Conservation (phyloP, 2,888 invertebrate species). For the Sinodicranocentrus sp. region DNA sequence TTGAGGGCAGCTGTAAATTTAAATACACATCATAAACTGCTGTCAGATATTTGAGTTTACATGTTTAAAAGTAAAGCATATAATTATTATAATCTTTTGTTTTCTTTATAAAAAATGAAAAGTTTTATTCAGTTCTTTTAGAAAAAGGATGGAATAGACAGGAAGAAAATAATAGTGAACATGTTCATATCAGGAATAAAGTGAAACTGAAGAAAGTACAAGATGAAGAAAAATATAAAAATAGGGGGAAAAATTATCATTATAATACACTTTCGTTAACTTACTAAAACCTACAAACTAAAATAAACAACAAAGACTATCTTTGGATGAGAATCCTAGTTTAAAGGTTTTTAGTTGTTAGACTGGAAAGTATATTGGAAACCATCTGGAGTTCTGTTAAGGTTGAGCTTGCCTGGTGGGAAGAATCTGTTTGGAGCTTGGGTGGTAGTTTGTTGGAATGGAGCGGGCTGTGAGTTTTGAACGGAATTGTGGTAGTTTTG, state of each 20-base stretch:
- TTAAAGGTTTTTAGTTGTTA: slow-evolving; percentile 58
- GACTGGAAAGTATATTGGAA: slow-evolving; percentile 88
- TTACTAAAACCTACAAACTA: slow-evolving; percentile 53
- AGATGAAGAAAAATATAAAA: slow-evolving; percentile 32
- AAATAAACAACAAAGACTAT: slow-evolving; percentile 55
- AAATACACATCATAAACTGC: too few species aligned
- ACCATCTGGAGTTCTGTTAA: slow-evolving; percentile 92
- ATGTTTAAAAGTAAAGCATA: too few species aligned
- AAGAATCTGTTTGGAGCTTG: slow-evolving; percentile 87
- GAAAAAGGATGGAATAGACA: neutral
- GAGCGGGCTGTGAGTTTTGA: slow-evolving; percentile 65
- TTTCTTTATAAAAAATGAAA: slow-evolving; percentile 33
- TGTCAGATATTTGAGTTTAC: too few species aligned
- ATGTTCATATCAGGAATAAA: slow-evolving; percentile 2
- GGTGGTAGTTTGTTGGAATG: slow-evolving; percentile 81
- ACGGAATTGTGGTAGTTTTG: slow-evolving; percentile 71
- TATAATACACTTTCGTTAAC: slow-evolving; percentile 57
- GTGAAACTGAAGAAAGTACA: slow-evolving; percentile 16
- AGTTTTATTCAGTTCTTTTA: slow-evolving; percentile 59
- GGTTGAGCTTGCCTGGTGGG: slow-evolving; percentile 90
- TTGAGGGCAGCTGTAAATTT: too few species aligned
- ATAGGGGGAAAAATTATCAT: slow-evolving; percentile 4
- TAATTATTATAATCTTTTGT: neutral
- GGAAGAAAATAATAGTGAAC: slow-evolving; percentile 24
- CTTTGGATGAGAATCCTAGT: slow-evolving; percentile 55